phyloP scores from a whole-genome alignment of 2,113 vertebrate genomes.

The Noturus placidus region DNA sequence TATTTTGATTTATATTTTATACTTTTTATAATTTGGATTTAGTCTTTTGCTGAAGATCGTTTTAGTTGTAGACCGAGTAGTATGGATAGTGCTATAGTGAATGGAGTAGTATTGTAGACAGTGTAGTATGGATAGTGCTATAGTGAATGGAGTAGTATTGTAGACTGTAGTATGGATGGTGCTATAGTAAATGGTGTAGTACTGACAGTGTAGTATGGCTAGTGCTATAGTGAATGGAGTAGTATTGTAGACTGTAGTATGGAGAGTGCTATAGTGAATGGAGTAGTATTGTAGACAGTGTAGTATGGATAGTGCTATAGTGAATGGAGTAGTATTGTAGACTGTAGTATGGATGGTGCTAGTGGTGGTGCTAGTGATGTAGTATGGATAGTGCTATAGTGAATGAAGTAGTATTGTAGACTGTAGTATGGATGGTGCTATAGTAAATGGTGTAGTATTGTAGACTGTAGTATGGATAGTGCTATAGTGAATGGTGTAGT shows the following conservation, averaged over 20 bases:
- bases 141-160: too few species aligned
- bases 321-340: neutral
- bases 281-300: too few species aligned
- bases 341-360: neutral
- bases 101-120: neutral
- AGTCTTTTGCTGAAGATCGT: neutral
- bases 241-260: too few species aligned
- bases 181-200: neutral
- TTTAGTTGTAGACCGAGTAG: neutral
- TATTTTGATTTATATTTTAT: too few species aligned
- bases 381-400: neutral
- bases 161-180: too few species aligned
- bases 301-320: neutral
- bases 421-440: neutral
- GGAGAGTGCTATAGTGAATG: too few species aligned
- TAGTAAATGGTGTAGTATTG: too few species aligned
- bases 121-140: neutral
- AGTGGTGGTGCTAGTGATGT: too few species aligned
- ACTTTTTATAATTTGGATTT: neutral
- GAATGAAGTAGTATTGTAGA: neutral
- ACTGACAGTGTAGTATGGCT: neutral
- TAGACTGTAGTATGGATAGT: too few species aligned
- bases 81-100: too few species aligned
- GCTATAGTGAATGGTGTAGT: too few species aligned
- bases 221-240: neutral